These are phyloP conservation scores for Aphelenchoides fujianensis DNA, from an alignment of 1,140 invertebrate species.

Conservation along the genomic window DNA sequence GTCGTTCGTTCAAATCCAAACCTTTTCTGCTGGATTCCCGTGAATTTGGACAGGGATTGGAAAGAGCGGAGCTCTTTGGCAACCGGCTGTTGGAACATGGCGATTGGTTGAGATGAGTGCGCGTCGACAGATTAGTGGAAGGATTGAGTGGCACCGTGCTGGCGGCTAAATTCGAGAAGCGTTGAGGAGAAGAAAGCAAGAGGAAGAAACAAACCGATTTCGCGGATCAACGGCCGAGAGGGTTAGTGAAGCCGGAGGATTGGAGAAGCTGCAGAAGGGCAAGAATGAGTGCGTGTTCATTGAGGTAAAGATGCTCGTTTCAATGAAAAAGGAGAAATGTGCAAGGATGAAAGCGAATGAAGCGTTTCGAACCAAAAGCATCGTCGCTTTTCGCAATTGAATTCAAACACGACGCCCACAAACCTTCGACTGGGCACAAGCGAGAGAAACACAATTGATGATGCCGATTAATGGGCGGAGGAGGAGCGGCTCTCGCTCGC, in stretches of 20 bases:
- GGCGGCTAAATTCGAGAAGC: background rate
- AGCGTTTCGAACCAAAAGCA: too few species aligned
- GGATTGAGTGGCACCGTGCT: background rate
- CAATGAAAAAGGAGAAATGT: too few species aligned
- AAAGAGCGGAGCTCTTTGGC: constrained; percentile 60
- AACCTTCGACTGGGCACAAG: too few species aligned
- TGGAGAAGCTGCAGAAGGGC: background rate
- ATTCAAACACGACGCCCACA: too few species aligned
- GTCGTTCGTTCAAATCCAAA: constrained; percentile 4
- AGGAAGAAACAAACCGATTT: constrained; percentile 11
- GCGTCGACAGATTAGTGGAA: constrained; percentile 1
- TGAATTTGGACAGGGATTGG: constrained; percentile 59
- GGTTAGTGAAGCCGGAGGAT: background rate
- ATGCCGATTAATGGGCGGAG: too few species aligned
- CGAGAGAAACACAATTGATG: too few species aligned
- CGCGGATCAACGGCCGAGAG: constrained; percentile 10
- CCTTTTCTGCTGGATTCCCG: constrained; percentile 38
- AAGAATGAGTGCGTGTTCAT: too few species aligned
- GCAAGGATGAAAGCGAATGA: too few species aligned
- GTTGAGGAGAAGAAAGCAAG: background rate
- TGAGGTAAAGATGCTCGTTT: too few species aligned
- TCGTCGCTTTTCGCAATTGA: too few species aligned
- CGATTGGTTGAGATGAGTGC: background rate
- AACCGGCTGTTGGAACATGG: constrained; percentile 61
- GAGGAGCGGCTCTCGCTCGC: too few species aligned